Evolutionary conservation across 2,797 vertebrate genomes (phyloP).

Genomic region (Potorous gilbertii): DNA sequence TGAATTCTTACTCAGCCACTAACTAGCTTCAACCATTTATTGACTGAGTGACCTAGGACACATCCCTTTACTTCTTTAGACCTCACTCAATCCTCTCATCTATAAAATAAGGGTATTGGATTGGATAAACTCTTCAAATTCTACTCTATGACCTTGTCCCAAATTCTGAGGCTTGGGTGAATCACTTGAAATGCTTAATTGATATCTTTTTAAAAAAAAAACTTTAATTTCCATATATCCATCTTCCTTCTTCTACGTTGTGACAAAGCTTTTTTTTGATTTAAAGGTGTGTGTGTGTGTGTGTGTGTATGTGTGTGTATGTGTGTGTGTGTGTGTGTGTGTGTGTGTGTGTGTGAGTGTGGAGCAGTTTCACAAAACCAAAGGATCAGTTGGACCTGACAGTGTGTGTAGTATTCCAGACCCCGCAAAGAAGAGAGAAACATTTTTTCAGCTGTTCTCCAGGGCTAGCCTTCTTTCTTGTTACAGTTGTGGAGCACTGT

Average conservation of each 20-base stretch:
- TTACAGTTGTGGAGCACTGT: neutral
- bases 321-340: rapidly evolving
- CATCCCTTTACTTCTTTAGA: neutral
- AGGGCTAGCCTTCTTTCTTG: neutral
- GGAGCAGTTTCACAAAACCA: neutral
- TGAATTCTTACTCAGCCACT: neutral
- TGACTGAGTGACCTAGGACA: neutral
- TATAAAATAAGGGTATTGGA: neutral
- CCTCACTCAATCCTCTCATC: neutral
- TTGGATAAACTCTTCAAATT: neutral
- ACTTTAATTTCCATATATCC: neutral
- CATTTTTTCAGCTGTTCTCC: neutral
- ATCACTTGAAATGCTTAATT: neutral
- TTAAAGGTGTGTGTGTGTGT: neutral
- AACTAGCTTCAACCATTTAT: neutral
- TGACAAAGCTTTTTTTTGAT: neutral
- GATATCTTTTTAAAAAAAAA: neutral
- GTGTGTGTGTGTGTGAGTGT: too few relatives aligned
- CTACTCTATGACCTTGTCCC: neutral
- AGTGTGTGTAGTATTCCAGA: neutral
- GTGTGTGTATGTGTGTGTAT: too few relatives aligned
- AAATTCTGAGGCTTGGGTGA: neutral
- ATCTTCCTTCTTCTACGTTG: neutral
- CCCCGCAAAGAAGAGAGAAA: neutral
- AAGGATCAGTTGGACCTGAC: neutral